A percentile compares a stretch with the other conserved stretches of the same genome.
Evolutionary conservation across 2,888 invertebrate genomes (phyloP).

Genomic region (Nasonovia ribisnigri): DNA sequence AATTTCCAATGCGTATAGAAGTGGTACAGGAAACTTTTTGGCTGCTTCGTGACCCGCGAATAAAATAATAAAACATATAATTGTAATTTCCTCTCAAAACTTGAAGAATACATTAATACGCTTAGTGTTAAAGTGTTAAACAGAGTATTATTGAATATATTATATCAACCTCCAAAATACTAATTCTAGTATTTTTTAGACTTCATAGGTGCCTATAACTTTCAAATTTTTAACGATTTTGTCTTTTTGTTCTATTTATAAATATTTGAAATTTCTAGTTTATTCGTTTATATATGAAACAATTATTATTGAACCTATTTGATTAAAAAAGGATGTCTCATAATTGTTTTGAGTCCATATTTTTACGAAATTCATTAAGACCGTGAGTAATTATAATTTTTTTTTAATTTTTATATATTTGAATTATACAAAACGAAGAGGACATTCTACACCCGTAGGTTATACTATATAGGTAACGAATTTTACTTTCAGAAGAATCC

Average conservation of each 20-base stretch:
- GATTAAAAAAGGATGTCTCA: background rate
- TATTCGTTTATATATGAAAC: background rate
- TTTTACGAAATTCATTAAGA: background rate
- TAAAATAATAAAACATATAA: background rate
- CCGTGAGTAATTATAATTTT: background rate
- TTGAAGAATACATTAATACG: background rate
- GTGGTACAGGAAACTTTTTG: background rate
- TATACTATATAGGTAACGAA: no score
- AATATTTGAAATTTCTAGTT: background rate
- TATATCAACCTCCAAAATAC: background rate
- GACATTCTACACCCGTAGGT: no score
- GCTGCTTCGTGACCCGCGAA: background rate
- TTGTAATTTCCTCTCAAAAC: background rate
- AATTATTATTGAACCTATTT: background rate
- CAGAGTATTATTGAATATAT: background rate
- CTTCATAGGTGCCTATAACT: background rate
- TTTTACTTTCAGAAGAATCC: no score
- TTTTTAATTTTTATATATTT: no score
- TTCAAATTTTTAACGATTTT: background rate
- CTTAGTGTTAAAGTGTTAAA: background rate
- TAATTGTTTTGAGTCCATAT: background rate
- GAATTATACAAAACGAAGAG: no score
- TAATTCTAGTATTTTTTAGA: background rate
- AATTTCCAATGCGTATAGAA: background rate
- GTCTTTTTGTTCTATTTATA: background rate